Conservation (phyloP, 2,888 invertebrate genomes). For the Drosophila flavopinicola region DNA sequence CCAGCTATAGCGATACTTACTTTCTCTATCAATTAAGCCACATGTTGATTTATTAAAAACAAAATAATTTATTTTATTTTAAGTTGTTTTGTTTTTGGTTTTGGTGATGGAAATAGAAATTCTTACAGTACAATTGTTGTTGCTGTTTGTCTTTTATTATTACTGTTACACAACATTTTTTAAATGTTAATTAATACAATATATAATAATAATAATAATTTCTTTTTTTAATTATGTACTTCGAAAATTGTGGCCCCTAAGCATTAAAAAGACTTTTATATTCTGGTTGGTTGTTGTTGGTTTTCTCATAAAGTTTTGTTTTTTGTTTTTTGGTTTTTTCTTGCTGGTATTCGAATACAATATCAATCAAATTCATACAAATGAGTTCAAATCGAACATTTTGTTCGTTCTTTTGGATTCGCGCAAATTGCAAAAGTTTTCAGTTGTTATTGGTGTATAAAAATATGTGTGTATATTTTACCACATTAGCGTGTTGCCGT, state of each 20-base stretch:
- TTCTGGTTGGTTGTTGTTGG: conserved; percentile 55
- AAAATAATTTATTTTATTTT: conserved; percentile 71
- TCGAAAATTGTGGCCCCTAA: conserved; percentile 83
- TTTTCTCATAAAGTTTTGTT: conserved; percentile 31
- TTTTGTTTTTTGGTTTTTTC: conserved; percentile 24
- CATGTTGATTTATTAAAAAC: conserved; percentile 61
- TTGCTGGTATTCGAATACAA: conserved; percentile 42
- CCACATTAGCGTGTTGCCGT: conserved; percentile 26
- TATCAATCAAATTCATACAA: conserved; percentile 66
- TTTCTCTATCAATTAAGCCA: conserved; percentile 11
- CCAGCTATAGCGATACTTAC: background rate
- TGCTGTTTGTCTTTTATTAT: conserved; percentile 65
- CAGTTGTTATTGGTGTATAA: conserved; percentile 59
- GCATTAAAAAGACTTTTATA: conserved; percentile 82
- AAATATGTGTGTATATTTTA: conserved; percentile 73
- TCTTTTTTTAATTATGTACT: conserved; percentile 70
- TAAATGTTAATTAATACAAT: conserved; percentile 75
- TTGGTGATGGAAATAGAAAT: conserved; percentile 75
- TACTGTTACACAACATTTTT: conserved; percentile 79
- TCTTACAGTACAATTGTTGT: conserved; percentile 76
- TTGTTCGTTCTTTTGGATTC: conserved; percentile 15
- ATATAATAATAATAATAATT: conserved; percentile 72
- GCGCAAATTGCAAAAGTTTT: conserved; percentile 28
- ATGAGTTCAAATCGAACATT: conserved; percentile 41
- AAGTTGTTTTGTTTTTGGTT: conserved; percentile 13